phyloP scores from a whole-genome alignment of 1,140 invertebrate species.

The Euura saliciscinereae region DNA sequence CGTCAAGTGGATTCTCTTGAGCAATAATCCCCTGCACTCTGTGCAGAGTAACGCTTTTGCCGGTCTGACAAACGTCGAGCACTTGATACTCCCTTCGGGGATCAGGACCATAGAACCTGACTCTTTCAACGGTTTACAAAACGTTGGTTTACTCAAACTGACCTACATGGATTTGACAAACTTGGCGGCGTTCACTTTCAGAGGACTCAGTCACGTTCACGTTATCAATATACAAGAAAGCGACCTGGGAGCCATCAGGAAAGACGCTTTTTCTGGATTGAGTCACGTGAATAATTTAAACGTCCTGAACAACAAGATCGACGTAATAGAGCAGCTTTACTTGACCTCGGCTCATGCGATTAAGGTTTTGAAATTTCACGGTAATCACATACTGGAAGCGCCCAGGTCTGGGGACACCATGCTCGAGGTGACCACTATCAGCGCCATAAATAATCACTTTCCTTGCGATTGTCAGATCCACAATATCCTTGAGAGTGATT shows the following conservation, averaged over 20 bases:
- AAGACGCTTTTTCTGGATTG: slow-evolving; percentile 75
- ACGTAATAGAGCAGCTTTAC: slow-evolving; percentile 75
- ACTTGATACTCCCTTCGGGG: slow-evolving; percentile 77
- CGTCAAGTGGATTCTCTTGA: slow-evolving; percentile 74
- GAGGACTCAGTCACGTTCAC: slow-evolving; percentile 75
- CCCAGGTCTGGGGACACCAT: slow-evolving; percentile 70
- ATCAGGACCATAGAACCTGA: slow-evolving; percentile 76
- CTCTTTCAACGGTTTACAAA: slow-evolving; percentile 80
- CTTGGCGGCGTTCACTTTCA: slow-evolving; percentile 73
- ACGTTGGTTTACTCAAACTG: slow-evolving; percentile 76
- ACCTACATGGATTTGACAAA: slow-evolving; percentile 81
- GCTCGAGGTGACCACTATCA: slow-evolving; percentile 70
- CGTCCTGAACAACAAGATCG: slow-evolving; percentile 83
- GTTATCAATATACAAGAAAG: slow-evolving; percentile 78
- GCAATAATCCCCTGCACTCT: slow-evolving; percentile 76
- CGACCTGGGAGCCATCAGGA: slow-evolving; percentile 74
- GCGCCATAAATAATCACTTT: slow-evolving; percentile 77
- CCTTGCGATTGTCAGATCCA: slow-evolving; percentile 84
- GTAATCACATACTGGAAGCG: slow-evolving; percentile 81
- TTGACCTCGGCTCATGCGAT: slow-evolving; percentile 72
- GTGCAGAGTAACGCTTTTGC: slow-evolving; percentile 80
- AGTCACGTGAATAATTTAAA: slow-evolving; percentile 72
- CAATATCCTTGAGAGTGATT: slow-evolving; percentile 73
- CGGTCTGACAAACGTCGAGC: slow-evolving; percentile 77
- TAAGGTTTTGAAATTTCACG: slow-evolving; percentile 71